These are phyloP conservation scores for Drosophila borealis DNA, from an alignment of 2,888 invertebrate genomes.

Conservation along the genomic window DNA sequence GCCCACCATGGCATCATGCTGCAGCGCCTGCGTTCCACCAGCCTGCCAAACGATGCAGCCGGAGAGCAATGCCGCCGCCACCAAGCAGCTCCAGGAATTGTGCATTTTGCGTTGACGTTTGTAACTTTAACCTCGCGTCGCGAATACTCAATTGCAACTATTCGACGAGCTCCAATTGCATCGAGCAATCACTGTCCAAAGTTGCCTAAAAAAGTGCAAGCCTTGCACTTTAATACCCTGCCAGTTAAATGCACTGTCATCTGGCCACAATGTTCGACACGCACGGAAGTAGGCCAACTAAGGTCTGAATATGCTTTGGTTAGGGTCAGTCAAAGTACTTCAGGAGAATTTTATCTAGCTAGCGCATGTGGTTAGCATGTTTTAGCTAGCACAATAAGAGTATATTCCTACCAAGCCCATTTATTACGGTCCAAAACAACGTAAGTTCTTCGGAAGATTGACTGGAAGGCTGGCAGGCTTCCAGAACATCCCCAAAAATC, in stretches of 20 bases:
- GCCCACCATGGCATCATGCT: neutral
- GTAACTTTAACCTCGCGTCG: constrained; percentile 62
- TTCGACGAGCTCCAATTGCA: constrained; percentile 52
- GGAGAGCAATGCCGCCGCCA: constrained; percentile 6
- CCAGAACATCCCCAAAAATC: no score
- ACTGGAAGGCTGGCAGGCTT: no score
- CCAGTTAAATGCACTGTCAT: neutral
- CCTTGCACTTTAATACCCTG: constrained; percentile 39
- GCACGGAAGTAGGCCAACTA: neutral
- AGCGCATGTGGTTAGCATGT: no score
- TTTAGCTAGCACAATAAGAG: no score
- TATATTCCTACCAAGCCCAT: no score
- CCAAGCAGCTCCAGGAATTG: constrained; percentile 28
- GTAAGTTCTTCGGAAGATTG: no score
- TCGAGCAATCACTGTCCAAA: constrained; percentile 26
- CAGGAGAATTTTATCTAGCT: no score
- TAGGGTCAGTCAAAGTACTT: no score
- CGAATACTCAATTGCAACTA: constrained; percentile 62
- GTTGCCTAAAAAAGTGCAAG: constrained; percentile 38
- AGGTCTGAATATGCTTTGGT: no score
- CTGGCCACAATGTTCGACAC: neutral
- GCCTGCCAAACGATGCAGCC: constrained; percentile 5
- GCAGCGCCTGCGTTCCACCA: constrained; percentile 7
- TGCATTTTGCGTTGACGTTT: constrained; percentile 47
- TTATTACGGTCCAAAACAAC: no score